These are phyloP conservation scores for Diarsia rubi DNA, from an alignment of 2,888 invertebrate genomes.

Conservation along the genomic window DNA sequence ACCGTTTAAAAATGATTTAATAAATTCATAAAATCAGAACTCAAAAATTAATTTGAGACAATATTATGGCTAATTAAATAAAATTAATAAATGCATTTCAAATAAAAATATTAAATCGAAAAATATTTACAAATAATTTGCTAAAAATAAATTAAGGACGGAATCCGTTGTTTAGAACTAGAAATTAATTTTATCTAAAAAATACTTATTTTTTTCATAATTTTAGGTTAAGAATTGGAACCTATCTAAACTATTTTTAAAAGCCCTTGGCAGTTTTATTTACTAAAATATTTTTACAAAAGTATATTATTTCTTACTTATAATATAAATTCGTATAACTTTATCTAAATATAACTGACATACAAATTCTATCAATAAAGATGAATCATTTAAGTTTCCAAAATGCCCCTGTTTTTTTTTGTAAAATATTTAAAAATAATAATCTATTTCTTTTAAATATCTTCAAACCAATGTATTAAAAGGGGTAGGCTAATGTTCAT, in stretches of 20 bases:
- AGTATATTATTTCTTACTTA: constrained; percentile 50
- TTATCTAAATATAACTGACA: constrained; percentile 40
- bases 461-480: not conserved
- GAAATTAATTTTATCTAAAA: constrained; percentile 43
- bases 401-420: not conserved
- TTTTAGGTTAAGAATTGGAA: constrained; percentile 48
- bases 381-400: constrained; percentile 31
- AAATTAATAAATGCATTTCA: constrained; percentile 83
- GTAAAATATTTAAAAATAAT: not conserved
- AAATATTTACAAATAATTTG: constrained; percentile 75
- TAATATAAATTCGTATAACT: constrained; percentile 65
- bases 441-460: not conserved
- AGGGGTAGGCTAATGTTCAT: constrained; percentile 25
- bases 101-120: constrained; percentile 58
- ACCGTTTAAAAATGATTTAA: constrained; percentile 68
- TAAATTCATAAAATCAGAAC: constrained; percentile 69
- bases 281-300: constrained; percentile 62
- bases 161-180: constrained; percentile 61
- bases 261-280: constrained; percentile 55
- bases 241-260: constrained; percentile 38
- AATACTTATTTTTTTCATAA: constrained; percentile 37
- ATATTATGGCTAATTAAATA: constrained; percentile 82
- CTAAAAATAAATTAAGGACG: constrained; percentile 76
- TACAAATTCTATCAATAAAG: constrained; percentile 33
- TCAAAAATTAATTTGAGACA: constrained; percentile 57